phyloP scores from a whole-genome alignment of 2,888 invertebrate genomes.

The Dryobota labecula region DNA sequence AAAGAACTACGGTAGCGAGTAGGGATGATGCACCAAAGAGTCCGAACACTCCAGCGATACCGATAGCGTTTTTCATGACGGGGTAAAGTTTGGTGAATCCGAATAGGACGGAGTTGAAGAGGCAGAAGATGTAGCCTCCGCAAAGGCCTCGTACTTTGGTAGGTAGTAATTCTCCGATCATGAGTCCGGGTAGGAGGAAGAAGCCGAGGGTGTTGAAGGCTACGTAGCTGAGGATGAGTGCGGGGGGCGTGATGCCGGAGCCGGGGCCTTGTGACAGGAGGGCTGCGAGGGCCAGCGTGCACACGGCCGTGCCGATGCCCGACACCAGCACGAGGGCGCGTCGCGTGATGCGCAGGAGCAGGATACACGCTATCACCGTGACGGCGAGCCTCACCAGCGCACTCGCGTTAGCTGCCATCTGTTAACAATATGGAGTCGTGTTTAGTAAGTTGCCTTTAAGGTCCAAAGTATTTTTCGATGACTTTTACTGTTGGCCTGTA shows the following conservation, averaged over 20 bases:
- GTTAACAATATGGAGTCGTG: constrained; percentile 49
- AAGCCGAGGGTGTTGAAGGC: constrained; percentile 94
- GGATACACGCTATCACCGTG: constrained; percentile 92
- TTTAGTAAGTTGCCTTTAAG: not conserved
- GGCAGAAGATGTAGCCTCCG: constrained; percentile 93
- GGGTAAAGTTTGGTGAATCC: constrained; percentile 93
- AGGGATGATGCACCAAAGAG: constrained; percentile 92
- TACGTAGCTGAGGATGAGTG: constrained; percentile 92
- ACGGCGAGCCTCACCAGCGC: constrained; percentile 92
- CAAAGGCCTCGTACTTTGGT: constrained; percentile 93
- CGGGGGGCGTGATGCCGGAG: constrained; percentile 75
- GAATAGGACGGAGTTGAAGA: constrained; percentile 93
- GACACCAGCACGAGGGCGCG: constrained; percentile 92
- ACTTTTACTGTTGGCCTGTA: no score
- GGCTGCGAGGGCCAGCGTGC: constrained; percentile 91
- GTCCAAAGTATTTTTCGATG: not conserved
- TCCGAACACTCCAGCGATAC: constrained; percentile 92
- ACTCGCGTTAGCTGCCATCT: constrained; percentile 92
- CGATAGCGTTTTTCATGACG: constrained; percentile 90
- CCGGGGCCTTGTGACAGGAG: constrained; percentile 77
- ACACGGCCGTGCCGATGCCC: constrained; percentile 92
- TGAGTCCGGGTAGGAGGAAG: constrained; percentile 93
- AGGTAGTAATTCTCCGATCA: constrained; percentile 94
- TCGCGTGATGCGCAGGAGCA: constrained; percentile 92
- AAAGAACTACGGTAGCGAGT: constrained; percentile 92